These are phyloP conservation scores for Parnassius smintheus DNA, from an alignment of 2,888 invertebrate species.

Conservation along the genomic window DNA sequence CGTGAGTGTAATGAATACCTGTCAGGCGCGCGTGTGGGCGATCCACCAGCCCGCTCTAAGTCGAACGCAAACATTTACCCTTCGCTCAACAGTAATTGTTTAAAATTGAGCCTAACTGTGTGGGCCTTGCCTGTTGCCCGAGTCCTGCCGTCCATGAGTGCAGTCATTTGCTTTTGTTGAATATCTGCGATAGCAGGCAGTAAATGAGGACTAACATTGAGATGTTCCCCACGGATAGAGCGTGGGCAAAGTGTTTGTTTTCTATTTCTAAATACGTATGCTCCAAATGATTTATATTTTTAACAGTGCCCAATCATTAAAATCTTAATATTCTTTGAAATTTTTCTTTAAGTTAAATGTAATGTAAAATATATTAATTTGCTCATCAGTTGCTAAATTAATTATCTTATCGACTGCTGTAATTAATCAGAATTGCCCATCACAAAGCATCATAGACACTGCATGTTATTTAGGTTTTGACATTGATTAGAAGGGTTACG, in stretches of 20 bases:
- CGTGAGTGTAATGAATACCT: slow-evolving; percentile 78
- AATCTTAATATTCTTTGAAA: too few relatives aligned
- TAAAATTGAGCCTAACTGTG: slow-evolving; percentile 81
- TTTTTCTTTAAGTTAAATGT: too few relatives aligned
- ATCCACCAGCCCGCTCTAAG: slow-evolving; percentile 57
- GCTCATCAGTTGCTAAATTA: background rate
- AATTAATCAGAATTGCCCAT: slow-evolving; percentile 14
- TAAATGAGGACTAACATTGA: slow-evolving; percentile 46
- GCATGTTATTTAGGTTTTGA: slow-evolving; percentile 22
- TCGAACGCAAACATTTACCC: slow-evolving; percentile 80
- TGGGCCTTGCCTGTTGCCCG: slow-evolving; percentile 70
- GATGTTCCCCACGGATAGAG: slow-evolving; percentile 16
- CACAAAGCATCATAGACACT: slow-evolving; percentile 23
- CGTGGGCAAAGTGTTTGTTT: background rate
- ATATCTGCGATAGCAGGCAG: slow-evolving; percentile 55
- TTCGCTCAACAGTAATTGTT: slow-evolving; percentile 79
- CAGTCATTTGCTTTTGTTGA: slow-evolving; percentile 56
- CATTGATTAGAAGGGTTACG: slow-evolving; percentile 23
- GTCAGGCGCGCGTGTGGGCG: slow-evolving; percentile 79
- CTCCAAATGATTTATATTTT: too few relatives aligned
- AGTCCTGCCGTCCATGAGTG: slow-evolving; percentile 52
- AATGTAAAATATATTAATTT: too few relatives aligned
- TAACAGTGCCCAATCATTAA: too few relatives aligned
- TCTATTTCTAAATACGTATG: too few relatives aligned
- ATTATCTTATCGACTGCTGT: slow-evolving; percentile 4